phyloP scores from a whole-genome alignment of 2,113 vertebrate genomes.

The Budorcas taxicolor region DNA sequence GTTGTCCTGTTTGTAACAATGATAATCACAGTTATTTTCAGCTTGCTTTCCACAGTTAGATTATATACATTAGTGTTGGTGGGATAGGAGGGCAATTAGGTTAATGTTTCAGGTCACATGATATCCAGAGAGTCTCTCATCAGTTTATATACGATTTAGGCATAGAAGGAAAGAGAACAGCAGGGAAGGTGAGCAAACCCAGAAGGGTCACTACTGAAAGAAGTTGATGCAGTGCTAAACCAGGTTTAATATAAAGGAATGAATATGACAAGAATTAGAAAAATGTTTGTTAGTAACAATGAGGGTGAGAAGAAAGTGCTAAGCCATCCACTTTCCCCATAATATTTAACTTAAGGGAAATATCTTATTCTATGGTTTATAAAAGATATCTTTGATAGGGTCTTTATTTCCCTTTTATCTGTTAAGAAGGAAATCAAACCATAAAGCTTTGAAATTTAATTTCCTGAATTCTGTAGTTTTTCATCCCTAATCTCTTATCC shows the following conservation, averaged over 20 bases:
- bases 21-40: neutral
- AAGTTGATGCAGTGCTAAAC: neutral
- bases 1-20: neutral
- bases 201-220: neutral
- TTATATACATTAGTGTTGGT: neutral
- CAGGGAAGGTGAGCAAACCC: neutral
- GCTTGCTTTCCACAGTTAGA: neutral
- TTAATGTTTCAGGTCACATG: neutral
- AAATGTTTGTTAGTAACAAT: neutral
- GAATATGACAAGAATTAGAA: neutral
- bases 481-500: neutral
- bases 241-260: neutral
- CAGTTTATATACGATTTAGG: neutral
- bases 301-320: neutral
- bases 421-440: neutral
- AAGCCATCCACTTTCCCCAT: neutral
- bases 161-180: neutral
- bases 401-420: neutral
- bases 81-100: neutral
- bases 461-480: neutral
- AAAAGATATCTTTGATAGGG: neutral
- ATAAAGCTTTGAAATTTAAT: neutral
- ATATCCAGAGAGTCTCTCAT: neutral
- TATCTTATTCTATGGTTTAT: neutral
- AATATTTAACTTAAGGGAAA: neutral